phyloP scores from a whole-genome alignment of 2,888 invertebrate genomes.

The Buathra laborator region DNA sequence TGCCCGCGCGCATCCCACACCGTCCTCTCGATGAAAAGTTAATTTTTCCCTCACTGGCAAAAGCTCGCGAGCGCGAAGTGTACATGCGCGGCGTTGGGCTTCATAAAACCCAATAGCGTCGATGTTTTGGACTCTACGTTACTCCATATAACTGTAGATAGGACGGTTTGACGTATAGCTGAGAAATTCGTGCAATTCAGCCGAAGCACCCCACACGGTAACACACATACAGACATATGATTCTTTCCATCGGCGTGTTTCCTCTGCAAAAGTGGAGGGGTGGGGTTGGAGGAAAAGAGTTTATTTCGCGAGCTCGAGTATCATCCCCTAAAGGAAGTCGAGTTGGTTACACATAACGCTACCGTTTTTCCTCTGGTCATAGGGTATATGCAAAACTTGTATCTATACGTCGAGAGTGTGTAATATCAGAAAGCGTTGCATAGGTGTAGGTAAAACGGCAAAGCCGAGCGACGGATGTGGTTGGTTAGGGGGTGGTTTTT shows the following conservation, averaged over 20 bases:
- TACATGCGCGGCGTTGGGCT: not conserved
- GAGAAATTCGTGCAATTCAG: constrained; percentile 34
- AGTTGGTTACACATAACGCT: constrained; percentile 53
- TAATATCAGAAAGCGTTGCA: constrained; percentile 29
- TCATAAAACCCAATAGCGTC: constrained; percentile 55
- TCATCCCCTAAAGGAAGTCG: constrained; percentile 47
- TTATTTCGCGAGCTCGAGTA: constrained; percentile 55
- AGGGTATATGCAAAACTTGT: constrained; percentile 7
- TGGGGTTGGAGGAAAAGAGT: constrained; percentile 11
- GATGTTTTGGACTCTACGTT: constrained; percentile 30
- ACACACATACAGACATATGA: not conserved
- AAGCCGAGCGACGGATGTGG: constrained; percentile 77
- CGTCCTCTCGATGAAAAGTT: constrained; percentile 51
- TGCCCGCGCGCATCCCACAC: not conserved
- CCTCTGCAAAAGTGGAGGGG: not conserved
- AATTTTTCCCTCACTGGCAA: constrained; percentile 47
- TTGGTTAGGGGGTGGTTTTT: constrained; percentile 6
- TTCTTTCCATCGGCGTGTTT: constrained; percentile 9
- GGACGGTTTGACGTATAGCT: constrained; percentile 30
- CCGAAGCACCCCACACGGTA: constrained; percentile 1
- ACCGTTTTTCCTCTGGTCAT: constrained; percentile 22
- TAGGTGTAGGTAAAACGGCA: constrained; percentile 80
- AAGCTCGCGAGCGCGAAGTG: constrained; percentile 4
- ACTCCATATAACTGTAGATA: constrained; percentile 14
- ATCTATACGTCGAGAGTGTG: constrained; percentile 20